Evolutionary conservation across 2,113 vertebrate species (phyloP).

Genomic region (Acanthisitta chloris): DNA sequence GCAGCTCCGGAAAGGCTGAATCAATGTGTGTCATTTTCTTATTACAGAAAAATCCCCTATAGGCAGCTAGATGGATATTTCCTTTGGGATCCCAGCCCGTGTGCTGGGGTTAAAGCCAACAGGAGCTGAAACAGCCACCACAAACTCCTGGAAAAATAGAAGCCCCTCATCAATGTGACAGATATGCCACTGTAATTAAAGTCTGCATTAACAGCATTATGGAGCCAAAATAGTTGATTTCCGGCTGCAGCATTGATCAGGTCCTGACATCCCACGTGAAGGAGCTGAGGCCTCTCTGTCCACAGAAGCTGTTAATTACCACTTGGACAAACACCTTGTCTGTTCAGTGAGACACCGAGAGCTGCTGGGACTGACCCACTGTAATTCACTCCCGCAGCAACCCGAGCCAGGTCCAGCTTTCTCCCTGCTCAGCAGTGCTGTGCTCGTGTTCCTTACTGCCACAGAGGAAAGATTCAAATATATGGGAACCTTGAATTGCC

Average conservation of each 20-base stretch:
- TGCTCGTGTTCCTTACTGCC: neutral
- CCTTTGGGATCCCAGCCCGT: neutral
- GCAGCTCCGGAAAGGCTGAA: neutral
- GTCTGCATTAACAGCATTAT: neutral
- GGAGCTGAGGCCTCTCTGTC: neutral
- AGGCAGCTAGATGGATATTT: neutral
- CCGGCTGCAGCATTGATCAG: conserved; percentile 1
- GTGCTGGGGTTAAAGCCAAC: neutral
- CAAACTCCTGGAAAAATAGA: neutral
- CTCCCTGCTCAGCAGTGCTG: neutral
- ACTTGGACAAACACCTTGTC: rapidly evolving
- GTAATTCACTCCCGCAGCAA: neutral
- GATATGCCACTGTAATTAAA: neutral
- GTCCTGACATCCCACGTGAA: neutral
- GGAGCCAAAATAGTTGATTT: conserved; percentile 32
- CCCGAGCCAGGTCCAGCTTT: neutral
- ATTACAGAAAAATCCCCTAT: neutral
- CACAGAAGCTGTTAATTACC: neutral
- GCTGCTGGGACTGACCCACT: neutral
- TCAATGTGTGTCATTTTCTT: neutral
- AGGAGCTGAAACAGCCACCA: neutral
- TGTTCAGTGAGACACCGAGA: neutral
- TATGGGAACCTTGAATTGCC: neutral
- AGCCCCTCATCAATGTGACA: neutral
- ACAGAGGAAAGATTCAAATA: neutral